phyloP scores from a whole-genome alignment of 1,140 invertebrate species.

The Eulimnadia texana region DNA sequence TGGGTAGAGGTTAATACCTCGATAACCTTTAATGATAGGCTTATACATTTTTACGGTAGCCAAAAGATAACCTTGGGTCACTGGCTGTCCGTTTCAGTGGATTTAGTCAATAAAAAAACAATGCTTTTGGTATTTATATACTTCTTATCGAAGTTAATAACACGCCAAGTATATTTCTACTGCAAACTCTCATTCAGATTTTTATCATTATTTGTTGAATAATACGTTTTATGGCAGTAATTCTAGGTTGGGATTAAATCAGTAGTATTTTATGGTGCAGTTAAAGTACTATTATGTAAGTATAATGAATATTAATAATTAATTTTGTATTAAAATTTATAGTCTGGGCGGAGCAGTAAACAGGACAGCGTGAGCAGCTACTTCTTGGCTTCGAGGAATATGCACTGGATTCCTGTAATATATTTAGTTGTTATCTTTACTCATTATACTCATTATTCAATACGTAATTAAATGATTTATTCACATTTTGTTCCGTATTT shows the following conservation, averaged over 20 bases:
- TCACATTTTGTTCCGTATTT: background rate
- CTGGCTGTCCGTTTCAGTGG: background rate
- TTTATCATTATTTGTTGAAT: no score
- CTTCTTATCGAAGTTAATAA: no score
- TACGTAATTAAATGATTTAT: background rate
- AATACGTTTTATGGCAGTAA: no score
- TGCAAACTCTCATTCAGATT: no score
- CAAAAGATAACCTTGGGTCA: background rate
- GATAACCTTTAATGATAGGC: background rate
- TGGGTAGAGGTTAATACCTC: background rate
- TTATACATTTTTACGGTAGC: slow-evolving; percentile 5
- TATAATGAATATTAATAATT: background rate
- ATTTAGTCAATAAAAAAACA: background rate
- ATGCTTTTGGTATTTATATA: no score
- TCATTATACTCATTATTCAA: background rate
- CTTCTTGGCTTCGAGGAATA: slow-evolving; percentile 37
- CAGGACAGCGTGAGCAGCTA: slow-evolving; percentile 37
- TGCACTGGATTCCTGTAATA: slow-evolving; percentile 32
- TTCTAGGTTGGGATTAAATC: no score
- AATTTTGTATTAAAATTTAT: slow-evolving; percentile 16
- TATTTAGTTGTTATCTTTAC: background rate
- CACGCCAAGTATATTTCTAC: no score
- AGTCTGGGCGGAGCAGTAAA: slow-evolving; percentile 33
- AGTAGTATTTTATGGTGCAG: background rate
- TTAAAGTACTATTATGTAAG: background rate